Evolutionary conservation across 2,113 vertebrate species (phyloP), one percentile per base, ranked within the genome.

Genomic region (Coracopsis vasa): DNA sequence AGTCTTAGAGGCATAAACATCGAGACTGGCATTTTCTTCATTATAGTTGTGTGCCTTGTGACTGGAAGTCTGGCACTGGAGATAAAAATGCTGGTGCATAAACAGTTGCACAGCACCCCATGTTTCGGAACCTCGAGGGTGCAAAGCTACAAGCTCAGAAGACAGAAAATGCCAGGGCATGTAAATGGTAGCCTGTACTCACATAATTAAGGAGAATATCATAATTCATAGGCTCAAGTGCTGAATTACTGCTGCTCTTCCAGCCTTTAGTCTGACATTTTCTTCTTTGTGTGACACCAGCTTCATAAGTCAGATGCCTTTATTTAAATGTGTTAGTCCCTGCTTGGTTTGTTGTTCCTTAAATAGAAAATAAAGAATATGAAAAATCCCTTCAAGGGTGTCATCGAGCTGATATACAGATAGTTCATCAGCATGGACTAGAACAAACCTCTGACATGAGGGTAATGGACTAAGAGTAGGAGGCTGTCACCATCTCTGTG

Each of bases 221-320:
- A 11, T 84, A 3, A 92, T 81, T 93, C 47, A 50, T 11, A 29
- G 66, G 47, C 75, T 95, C 75, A 84, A 79, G 16, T 33, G 47
- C 69, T 91, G 77, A 94, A 92, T 89, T 88, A 91, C 83, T 80
- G 64, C 83, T 69, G 37, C 37, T 8, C 70, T 92, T 67, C 72
- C 90, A 71, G 29, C 82, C 90, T 91, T 79, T 86, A 67, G 64
- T 92, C 72, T 65, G 72, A 25, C 88, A 65, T 86, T 90, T 90
- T 44, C 80, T 86, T 50, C 41, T 66, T 83, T 96, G 60, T 83
- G 42, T 86, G 82, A 69, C 82, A 60, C 17, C 47, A 9, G 1
- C 64, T 75, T 82, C 37, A 0, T 33, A 69, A 90, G 44, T 93
- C 90, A 80, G 56, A 84, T 37, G 37, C 39, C 67, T 64, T 66